Conservation (phyloP, 2,797 vertebrate genomes). For the Coendou prehensilis region DNA sequence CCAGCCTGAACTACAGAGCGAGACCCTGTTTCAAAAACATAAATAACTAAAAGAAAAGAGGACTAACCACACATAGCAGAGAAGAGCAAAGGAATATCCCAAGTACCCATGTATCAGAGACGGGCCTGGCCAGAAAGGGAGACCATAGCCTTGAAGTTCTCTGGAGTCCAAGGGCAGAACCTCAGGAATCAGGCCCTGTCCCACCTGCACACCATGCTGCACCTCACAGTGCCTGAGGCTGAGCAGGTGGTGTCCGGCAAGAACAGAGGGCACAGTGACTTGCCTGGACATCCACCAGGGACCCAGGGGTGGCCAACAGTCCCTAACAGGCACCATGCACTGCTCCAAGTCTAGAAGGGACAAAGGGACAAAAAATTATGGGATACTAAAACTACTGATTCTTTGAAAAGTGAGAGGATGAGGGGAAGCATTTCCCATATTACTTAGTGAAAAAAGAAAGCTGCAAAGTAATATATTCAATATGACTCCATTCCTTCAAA, state of each 20-base stretch:
- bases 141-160: neutral
- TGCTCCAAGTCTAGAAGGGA: conserved; percentile 18
- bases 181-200: too few species aligned
- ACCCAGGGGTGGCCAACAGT: neutral
- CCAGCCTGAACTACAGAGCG: neutral
- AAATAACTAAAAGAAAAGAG: neutral
- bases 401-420: neutral
- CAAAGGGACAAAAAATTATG: neutral
- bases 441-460: conserved; percentile 16
- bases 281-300: neutral
- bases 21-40: neutral
- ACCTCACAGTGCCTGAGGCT: neutral
- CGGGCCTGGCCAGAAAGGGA: neutral
- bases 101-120: neutral
- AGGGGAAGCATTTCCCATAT: neutral
- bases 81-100: neutral
- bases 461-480: neutral
- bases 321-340: neutral
- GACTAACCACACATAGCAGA: neutral
- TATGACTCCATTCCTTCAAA: neutral
- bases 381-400: neutral
- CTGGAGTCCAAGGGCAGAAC: neutral
- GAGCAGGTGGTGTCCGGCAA: neutral
- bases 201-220: neutral
- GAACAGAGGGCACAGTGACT: neutral